Evolutionary conservation across 2,113 vertebrate species (phyloP).

Genomic region (Tyrannus savana): DNA sequence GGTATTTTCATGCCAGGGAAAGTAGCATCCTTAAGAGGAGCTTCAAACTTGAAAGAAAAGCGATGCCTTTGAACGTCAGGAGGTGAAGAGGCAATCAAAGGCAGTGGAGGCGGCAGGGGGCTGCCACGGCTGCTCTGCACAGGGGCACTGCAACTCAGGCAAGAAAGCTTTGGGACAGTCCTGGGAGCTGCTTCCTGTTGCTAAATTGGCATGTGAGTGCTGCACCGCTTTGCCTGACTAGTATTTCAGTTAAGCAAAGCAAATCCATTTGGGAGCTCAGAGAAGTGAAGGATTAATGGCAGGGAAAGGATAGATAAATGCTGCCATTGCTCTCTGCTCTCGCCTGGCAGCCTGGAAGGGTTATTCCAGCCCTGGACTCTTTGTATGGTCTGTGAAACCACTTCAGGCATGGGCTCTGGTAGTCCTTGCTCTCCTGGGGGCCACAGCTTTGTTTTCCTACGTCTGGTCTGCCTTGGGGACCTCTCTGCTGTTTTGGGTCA

Average conservation of each 20-base stretch:
- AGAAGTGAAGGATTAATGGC: not conserved
- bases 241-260: not conserved
- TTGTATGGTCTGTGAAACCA: not conserved
- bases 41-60: not conserved
- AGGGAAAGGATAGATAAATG: not conserved
- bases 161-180: not conserved
- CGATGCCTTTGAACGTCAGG: not conserved
- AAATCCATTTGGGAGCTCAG: not conserved
- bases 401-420: not conserved
- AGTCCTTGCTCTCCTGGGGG: not conserved
- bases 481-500: not conserved
- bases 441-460: not conserved
- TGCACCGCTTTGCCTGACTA: not conserved
- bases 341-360: not conserved
- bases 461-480: not conserved
- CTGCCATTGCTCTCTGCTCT: slow-evolving; percentile 2
- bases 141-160: not conserved
- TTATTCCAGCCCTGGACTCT: not conserved
- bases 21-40: not conserved
- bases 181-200: not conserved
- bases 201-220: not conserved
- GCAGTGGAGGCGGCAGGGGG: not conserved
- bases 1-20: not conserved
- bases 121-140: not conserved
- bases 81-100: not conserved